Evolutionary conservation across 1,140 invertebrate genomes (phyloP), one percentile per base, ranked within the genome.

Genomic region (Pachypsylla venusta): DNA sequence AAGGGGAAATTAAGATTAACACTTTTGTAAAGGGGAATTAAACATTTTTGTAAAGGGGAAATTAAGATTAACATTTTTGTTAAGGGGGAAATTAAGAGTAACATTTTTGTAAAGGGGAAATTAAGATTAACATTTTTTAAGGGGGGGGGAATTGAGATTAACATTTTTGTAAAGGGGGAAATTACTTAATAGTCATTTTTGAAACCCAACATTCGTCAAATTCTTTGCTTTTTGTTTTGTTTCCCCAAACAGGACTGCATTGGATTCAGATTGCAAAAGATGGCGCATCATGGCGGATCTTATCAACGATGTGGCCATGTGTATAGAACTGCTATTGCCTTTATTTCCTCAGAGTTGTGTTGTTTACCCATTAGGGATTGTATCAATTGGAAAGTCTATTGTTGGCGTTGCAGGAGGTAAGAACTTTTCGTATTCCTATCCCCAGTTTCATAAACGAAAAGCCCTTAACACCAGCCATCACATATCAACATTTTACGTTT

Each of bases 251-350:
- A 90, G 87, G 39, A 79, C 79, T 20, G 76, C 80, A 60, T 73
- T 94, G 40, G 85, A 92, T 73, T 75, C 80, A 4, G 82, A 94
- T 67, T 89, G 89, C 65, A 97, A 96, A 71, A 84, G 87, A 69
- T 97, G 92, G 92, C 79, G 93, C 53, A 70, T 98, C n/a, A 87
- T 93, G 73, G 95, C 95, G 27, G 95, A 98, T 74, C 76, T 91
- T 56, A 67, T 96, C 3, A 98, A 98, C 75, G 93, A 98, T 76
- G 64, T 80, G 58, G 88, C 93, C 7, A 87, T 94, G 76, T 78
- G 79, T 60, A 73, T 93, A 25, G 90, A 93, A 71, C 74, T 93
- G 58, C 39, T 66, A 22, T 70, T 81, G 53, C 84, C 88, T 22
- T 74, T 77, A 55, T 79, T 82, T 61, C 71, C 69, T 3, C 64